Conservation (phyloP, 2,113 vertebrate species). For the Labeo catla region DNA sequence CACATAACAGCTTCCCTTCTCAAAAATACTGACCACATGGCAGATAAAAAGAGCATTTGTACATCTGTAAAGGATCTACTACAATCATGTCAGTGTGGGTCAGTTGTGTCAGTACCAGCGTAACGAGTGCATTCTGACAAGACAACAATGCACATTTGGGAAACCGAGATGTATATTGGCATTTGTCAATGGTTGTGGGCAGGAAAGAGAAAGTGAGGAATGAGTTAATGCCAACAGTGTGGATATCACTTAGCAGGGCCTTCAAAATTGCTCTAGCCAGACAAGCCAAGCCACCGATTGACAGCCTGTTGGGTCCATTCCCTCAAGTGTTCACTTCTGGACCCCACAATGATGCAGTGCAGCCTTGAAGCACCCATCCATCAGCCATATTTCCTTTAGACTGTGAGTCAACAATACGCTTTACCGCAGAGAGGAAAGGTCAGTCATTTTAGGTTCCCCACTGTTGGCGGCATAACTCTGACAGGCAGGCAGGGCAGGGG, state of each 20-base stretch:
- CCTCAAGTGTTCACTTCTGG: background rate
- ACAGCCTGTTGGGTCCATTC: background rate
- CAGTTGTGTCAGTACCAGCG: background rate
- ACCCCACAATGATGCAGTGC: conserved; percentile 5
- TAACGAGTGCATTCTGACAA: background rate
- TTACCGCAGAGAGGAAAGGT: background rate
- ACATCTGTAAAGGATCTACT: background rate
- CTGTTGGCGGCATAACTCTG: background rate
- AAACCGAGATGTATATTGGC: background rate
- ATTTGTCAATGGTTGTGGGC: background rate
- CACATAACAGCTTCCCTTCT: conserved; percentile 26
- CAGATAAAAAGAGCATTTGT: background rate
- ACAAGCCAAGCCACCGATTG: background rate
- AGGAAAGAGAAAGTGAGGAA: background rate
- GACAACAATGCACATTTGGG: background rate
- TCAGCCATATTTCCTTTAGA: conserved; percentile 12
- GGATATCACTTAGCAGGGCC: conserved; percentile 15
- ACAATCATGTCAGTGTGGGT: background rate
- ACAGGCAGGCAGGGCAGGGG: background rate
- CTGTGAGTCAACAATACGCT: background rate
- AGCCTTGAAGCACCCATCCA: background rate
- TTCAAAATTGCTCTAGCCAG: conserved; percentile 18
- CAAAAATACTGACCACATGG: background rate
- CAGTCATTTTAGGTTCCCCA: background rate
- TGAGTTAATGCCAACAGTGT: conserved; percentile 26